Evolutionary conservation across 2,888 invertebrate genomes (phyloP), one percentile per base, ranked within the genome.

Genomic region (Gisinianus flammeolus): DNA sequence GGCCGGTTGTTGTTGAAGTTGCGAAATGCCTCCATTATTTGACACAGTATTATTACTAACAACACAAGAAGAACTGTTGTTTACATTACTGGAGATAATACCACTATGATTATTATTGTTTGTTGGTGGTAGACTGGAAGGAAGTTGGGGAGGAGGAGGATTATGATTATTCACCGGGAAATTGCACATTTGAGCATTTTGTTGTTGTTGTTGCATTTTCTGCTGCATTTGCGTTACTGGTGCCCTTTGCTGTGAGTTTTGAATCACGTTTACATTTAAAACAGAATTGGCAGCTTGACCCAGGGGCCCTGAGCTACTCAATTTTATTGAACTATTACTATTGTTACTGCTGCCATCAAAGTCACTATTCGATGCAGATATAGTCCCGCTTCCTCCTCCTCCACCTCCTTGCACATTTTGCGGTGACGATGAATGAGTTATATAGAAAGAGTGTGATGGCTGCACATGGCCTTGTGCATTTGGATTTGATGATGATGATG

Each of bases 361-460:
- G 16, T 70, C 33, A 70, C 44, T 54, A 70, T 16, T 70, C 16
- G n/a, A 16, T 24, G 54, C n/a, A 3, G 54, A 54, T 54, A 26
- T 62, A 8, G 62, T 62, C 22, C 24, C 26, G 2, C 22, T 24
- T 12, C 56, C 22, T 24, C 73, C 73, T 3, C 10, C 62, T 8
- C 19, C 31, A 12, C 44, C 28, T 74, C 66, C 74, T 26, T 70
- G 70, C 6, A 24, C 26, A 35, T 35, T 35, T 30, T 64, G 31
- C 62, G 56, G 70, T 62, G 70, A 54, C 0, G 77, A 72, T 6
- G 73, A 62, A 44, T 83, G 83, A 64, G 81, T 81, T 56, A 83
- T 82, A 76, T 82, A 83, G 68, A 82, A 82, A 54, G 81, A 82
- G 70, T 83, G 83, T 74, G 80, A 74, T 16, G 72, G 78, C 54